Percentiles rank a stretch among this genome's conserved stretches.
These are phyloP conservation scores for Hypsibius dujardini DNA, from an alignment of 1,140 invertebrate species.

Conservation along the genomic window DNA sequence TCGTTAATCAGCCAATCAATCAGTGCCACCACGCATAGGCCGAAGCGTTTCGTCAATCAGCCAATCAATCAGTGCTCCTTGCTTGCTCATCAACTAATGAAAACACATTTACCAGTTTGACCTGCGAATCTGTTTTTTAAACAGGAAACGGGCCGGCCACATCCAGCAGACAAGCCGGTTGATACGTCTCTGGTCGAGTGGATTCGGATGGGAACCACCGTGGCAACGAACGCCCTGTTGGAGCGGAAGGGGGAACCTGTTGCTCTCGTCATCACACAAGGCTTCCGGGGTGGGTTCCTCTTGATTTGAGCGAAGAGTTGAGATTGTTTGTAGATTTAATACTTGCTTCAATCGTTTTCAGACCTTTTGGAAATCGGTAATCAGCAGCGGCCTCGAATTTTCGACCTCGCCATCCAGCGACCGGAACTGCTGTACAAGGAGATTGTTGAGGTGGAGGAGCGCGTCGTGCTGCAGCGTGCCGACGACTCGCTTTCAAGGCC, in stretches of 20 bases:
- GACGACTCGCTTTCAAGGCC: constrained; percentile 34
- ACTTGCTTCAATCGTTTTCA: constrained; percentile 26
- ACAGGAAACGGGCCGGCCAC: constrained; percentile 28
- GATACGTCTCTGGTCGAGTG: constrained; percentile 43
- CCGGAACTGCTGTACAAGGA: constrained; percentile 73
- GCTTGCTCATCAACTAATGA: too few relatives aligned
- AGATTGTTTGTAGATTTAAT: background rate
- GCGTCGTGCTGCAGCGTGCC: constrained; percentile 52
- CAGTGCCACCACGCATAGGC: too few relatives aligned
- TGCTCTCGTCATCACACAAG: constrained; percentile 77
- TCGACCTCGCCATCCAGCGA: constrained; percentile 73
- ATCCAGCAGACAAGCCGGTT: constrained; percentile 27
- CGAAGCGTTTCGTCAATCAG: too few relatives aligned
- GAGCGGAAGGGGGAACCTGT: constrained; percentile 88
- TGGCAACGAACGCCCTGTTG: constrained; percentile 91
- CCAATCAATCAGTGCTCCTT: too few relatives aligned
- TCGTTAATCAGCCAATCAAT: too few relatives aligned
- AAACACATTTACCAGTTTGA: too few relatives aligned
- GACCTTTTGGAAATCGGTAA: constrained; percentile 93
- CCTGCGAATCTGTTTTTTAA: constrained; percentile 17
- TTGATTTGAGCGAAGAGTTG: constrained; percentile 13
- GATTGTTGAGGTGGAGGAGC: constrained; percentile 76
- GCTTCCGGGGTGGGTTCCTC: too few relatives aligned
- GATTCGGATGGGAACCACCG: constrained; percentile 98
- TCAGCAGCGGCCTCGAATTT: constrained; percentile 89